Conservation (phyloP, 2,113 vertebrate genomes). For the Apeltes quadracus region DNA sequence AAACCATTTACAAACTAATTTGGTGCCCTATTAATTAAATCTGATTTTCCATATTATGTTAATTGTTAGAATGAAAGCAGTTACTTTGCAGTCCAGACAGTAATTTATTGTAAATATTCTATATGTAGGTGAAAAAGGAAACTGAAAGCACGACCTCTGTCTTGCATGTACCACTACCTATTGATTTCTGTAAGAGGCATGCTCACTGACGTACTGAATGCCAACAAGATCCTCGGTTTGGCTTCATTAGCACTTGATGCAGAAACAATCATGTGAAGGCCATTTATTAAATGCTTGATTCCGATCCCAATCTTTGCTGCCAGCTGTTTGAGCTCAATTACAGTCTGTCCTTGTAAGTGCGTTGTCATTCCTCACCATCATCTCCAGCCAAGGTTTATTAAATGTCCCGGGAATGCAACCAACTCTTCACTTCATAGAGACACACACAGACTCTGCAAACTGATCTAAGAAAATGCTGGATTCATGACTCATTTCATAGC, state of each 20-base stretch:
- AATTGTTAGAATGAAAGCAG: neutral
- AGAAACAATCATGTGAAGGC: neutral
- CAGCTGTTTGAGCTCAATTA: slow-evolving; percentile 9
- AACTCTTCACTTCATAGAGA: neutral
- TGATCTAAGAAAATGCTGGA: neutral
- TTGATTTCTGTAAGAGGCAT: slow-evolving; percentile 6
- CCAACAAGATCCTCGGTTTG: neutral
- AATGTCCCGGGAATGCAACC: neutral
- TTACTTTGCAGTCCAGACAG: neutral
- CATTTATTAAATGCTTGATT: slow-evolving; percentile 2
- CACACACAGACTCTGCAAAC: neutral
- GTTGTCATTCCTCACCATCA: slow-evolving; percentile 11
- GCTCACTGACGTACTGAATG: neutral
- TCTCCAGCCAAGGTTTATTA: neutral
- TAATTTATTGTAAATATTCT: neutral
- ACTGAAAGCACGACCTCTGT: neutral
- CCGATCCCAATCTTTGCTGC: neutral
- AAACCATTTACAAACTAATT: neutral
- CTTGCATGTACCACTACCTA: neutral
- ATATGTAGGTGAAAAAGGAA: neutral
- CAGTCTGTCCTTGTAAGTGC: slow-evolving; percentile 17
- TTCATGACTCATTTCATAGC: neutral
- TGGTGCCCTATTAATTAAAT: neutral
- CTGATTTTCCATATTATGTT: neutral
- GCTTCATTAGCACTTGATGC: neutral